Conservation (phyloP, 2,113 vertebrate species). For the Pachypanchax playfairii region DNA sequence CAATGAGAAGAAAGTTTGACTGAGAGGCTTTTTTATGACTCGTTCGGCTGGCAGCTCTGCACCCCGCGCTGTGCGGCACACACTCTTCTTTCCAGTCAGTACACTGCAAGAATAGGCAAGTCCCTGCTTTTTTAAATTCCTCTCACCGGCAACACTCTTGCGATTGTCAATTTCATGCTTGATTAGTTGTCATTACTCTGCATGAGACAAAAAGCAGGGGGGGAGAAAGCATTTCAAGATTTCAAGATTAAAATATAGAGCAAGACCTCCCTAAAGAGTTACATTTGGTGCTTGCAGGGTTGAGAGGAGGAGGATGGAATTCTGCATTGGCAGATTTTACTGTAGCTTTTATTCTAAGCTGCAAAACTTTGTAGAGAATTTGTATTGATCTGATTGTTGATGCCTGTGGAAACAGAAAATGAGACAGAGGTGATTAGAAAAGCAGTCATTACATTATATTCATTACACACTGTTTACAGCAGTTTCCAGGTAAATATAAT, state of each 20-base stretch:
- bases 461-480: background rate
- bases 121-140: constrained; percentile 70
- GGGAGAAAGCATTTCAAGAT: constrained; percentile 64
- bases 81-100: constrained; percentile 41
- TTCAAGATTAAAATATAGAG: constrained; percentile 71
- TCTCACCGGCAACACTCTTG: constrained; percentile 68
- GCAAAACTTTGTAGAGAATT: background rate
- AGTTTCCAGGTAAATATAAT: background rate
- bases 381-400: constrained; percentile 10
- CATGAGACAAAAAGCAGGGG: constrained; percentile 57
- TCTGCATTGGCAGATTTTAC: constrained; percentile 21
- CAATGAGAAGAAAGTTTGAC: constrained; percentile 51
- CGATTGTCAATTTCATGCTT: constrained; percentile 85
- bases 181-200: constrained; percentile 81
- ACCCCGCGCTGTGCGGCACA: constrained; percentile 9
- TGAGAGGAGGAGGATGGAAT: constrained; percentile 34
- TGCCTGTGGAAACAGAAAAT: constrained; percentile 8
- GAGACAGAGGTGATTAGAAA: too few relatives aligned
- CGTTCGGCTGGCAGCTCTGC: constrained; percentile 26
- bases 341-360: constrained; percentile 33
- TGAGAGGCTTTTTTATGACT: constrained; percentile 30
- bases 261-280: constrained; percentile 65
- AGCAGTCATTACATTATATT: constrained; percentile 5
- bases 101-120: constrained; percentile 49
- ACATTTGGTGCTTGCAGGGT: constrained; percentile 40